phyloP scores from a whole-genome alignment of 2,888 invertebrate genomes.

The Eupithecia subumbrata region DNA sequence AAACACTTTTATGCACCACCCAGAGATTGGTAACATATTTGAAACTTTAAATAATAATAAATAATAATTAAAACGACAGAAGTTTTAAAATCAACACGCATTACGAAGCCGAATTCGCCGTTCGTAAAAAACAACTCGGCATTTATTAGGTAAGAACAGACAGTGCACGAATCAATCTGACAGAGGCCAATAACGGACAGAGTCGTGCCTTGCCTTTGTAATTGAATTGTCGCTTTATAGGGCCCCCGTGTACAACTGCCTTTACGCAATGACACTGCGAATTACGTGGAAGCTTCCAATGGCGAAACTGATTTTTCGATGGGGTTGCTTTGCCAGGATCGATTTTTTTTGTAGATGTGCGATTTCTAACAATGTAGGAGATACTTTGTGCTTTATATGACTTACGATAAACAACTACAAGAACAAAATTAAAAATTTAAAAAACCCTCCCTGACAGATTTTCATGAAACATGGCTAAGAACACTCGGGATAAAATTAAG shows the following conservation, averaged over 20 bases:
- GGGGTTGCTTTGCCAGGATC: background rate
- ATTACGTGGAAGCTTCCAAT: conserved; percentile 21
- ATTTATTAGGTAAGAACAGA: conserved; percentile 36
- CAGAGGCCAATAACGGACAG: conserved; percentile 48
- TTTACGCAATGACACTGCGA: conserved; percentile 27
- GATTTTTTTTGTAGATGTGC: background rate
- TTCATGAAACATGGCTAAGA: too few relatives aligned
- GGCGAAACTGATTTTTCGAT: conserved; percentile 17
- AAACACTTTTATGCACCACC: background rate
- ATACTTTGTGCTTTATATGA: too few relatives aligned
- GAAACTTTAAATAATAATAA: too few relatives aligned
- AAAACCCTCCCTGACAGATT: too few relatives aligned
- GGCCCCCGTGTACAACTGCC: conserved; percentile 49
- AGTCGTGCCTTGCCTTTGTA: conserved; percentile 57
- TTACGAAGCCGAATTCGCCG: conserved; percentile 8
- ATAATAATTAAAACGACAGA: background rate
- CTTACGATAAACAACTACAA: too few relatives aligned
- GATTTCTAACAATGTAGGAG: background rate
- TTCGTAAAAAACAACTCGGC: conserved; percentile 25
- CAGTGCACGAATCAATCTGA: conserved; percentile 50
- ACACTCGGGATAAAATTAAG: too few relatives aligned
- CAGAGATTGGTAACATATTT: background rate
- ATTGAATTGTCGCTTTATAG: conserved; percentile 70
- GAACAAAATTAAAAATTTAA: too few relatives aligned
- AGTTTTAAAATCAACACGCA: background rate